These are phyloP conservation scores for Takifugu rubripes DNA, from an alignment of 2,797 vertebrate species.

Conservation along the genomic window DNA sequence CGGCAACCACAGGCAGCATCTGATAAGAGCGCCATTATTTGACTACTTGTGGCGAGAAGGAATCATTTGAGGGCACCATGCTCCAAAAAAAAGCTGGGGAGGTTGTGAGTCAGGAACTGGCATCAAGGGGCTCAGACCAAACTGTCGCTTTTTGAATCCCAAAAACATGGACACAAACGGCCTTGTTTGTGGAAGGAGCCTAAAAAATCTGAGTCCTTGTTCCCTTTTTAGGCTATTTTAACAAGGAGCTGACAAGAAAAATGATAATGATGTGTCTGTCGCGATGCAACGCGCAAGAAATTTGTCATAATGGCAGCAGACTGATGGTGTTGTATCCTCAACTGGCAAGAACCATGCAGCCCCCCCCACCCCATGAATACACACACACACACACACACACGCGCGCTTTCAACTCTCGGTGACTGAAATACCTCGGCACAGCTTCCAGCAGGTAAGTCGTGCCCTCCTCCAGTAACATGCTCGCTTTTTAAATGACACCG, in stretches of 20 bases:
- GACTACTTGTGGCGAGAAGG: too few relatives aligned
- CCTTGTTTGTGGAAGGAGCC: too few relatives aligned
- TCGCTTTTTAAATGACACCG: slow-evolving; percentile 41
- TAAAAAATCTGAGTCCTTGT: slow-evolving; percentile 15
- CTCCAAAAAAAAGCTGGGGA: too few relatives aligned
- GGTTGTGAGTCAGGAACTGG: too few relatives aligned
- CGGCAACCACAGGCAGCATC: too few relatives aligned
- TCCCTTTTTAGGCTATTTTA: slow-evolving; percentile 59
- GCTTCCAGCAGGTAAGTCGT: slow-evolving; percentile 42
- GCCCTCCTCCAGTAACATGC: slow-evolving; percentile 21
- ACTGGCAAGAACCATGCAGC: slow-evolving; percentile 35
- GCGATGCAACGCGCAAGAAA: slow-evolving; percentile 57
- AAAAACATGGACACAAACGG: too few relatives aligned
- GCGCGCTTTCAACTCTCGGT: slow-evolving; percentile 5
- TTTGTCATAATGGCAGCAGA: slow-evolving; percentile 71
- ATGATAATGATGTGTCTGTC: slow-evolving; percentile 75
- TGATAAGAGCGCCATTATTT: too few relatives aligned
- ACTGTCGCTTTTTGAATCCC: too few relatives aligned
- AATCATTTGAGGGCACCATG: too few relatives aligned
- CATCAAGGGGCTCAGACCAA: too few relatives aligned
- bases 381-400: slow-evolving; percentile 9
- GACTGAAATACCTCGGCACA: slow-evolving; percentile 29
- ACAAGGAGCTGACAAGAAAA: slow-evolving; percentile 75
- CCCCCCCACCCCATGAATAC: slow-evolving; percentile 29
- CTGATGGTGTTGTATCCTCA: slow-evolving; percentile 62